Percentiles rank a stretch among this genome's conserved stretches.
These are phyloP conservation scores for Kuschelorhynchus macadamiae DNA, from an alignment of 2,888 invertebrate species.

Conservation along the genomic window DNA sequence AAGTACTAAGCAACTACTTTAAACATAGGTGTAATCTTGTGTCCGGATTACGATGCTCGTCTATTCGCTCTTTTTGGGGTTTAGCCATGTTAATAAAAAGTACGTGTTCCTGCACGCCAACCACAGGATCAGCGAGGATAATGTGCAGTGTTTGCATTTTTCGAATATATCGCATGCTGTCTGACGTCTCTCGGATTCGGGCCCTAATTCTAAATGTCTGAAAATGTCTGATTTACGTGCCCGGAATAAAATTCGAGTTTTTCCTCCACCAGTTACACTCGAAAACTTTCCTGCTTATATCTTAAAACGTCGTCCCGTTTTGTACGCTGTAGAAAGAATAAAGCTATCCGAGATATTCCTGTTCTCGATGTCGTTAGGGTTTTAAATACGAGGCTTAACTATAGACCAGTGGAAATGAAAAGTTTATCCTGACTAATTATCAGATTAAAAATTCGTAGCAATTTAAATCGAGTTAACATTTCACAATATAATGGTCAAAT, in stretches of 20 bases:
- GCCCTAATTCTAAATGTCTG: slow-evolving; percentile 54
- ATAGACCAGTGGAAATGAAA: too few relatives aligned
- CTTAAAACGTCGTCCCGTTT: too few relatives aligned
- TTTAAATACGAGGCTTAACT: too few relatives aligned
- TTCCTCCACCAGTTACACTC: slow-evolving; percentile 11
- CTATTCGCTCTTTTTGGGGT: background rate
- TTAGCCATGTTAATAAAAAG: slow-evolving; percentile 11
- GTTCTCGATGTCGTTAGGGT: too few relatives aligned
- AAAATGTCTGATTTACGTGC: slow-evolving; percentile 52
- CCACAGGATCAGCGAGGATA: slow-evolving; percentile 28
- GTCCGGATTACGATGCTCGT: background rate
- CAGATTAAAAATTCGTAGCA: too few relatives aligned
- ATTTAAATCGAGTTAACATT: too few relatives aligned
- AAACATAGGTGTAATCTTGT: background rate
- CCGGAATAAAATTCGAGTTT: slow-evolving; percentile 39
- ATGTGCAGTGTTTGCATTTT: slow-evolving; percentile 52
- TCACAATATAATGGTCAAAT: too few relatives aligned
- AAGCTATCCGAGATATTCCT: too few relatives aligned
- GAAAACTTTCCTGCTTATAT: slow-evolving; percentile 1
- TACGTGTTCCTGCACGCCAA: slow-evolving; percentile 36
- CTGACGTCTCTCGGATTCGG: slow-evolving; percentile 46
- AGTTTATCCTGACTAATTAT: too few relatives aligned
- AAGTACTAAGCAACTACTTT: too few relatives aligned
- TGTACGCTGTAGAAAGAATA: too few relatives aligned
- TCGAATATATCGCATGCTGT: slow-evolving; percentile 46